Conservation (phyloP, 1,140 invertebrate genomes). For the Probaryconus sp. region DNA sequence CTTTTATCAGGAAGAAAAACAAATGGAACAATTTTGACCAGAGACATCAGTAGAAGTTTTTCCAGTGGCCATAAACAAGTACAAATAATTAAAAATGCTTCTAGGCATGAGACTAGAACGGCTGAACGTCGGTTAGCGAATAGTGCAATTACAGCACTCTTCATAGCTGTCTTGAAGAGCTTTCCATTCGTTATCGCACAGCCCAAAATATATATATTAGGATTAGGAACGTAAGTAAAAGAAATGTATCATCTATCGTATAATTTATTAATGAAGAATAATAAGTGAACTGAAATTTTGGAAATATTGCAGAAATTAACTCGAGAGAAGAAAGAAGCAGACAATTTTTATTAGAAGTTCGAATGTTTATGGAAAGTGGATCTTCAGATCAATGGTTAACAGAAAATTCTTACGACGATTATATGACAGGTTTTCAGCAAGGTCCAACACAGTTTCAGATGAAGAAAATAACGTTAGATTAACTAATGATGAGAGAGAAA, state of each 20-base stretch:
- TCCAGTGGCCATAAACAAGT: constrained; percentile 88
- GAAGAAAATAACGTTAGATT: constrained; percentile 87
- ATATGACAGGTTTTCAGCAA: constrained; percentile 52
- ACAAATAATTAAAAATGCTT: constrained; percentile 84
- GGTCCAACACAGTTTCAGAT: constrained; percentile 72
- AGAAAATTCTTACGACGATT: constrained; percentile 63
- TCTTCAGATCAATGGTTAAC: constrained; percentile 68
- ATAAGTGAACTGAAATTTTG: neutral
- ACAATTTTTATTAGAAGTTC: constrained; percentile 85
- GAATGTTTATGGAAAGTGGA: constrained; percentile 63
- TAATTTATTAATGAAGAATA: neutral
- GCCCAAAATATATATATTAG: constrained; percentile 92
- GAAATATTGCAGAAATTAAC: constrained; percentile 83
- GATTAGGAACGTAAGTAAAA: constrained; percentile 85
- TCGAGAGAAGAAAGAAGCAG: constrained; percentile 92
- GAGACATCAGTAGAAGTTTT: constrained; percentile 93
- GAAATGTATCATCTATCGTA: neutral
- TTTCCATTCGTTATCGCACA: constrained; percentile 88
- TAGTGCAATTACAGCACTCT: constrained; percentile 90
- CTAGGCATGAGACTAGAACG: constrained; percentile 67
- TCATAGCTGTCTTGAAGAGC: constrained; percentile 89
- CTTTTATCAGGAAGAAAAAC: constrained; percentile 91
- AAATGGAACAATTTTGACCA: constrained; percentile 90
- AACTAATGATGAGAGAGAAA: constrained; percentile 89
- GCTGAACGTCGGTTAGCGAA: constrained; percentile 86